Evolutionary conservation across 2,888 invertebrate genomes (phyloP).

Genomic region (Pyrrhia umbra): DNA sequence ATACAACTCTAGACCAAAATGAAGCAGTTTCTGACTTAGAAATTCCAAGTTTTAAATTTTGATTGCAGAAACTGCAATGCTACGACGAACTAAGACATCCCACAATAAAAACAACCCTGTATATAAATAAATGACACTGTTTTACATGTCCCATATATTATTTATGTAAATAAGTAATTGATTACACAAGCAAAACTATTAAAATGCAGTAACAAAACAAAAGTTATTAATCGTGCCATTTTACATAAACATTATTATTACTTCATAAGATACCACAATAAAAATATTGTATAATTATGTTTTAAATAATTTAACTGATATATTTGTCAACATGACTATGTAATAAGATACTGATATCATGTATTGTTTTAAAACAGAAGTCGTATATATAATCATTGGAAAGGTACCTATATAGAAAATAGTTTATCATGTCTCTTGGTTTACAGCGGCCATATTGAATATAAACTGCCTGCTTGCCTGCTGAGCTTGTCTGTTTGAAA

Average conservation of each 20-base stretch:
- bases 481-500: no score
- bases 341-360: constrained; percentile 7
- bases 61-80: no score
- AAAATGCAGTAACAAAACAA: neutral
- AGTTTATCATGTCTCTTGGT: no score
- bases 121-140: neutral
- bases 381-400: no score
- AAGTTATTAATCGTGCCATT: neutral
- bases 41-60: no score
- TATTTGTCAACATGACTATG: constrained; percentile 23
- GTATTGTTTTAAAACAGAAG: constrained; percentile 4
- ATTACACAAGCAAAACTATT: neutral
- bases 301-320: constrained; percentile 21
- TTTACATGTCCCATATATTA: neutral
- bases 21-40: no score
- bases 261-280: constrained; percentile 12
- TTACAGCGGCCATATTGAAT: no score
- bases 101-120: no score
- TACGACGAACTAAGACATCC: no score
- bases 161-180: neutral
- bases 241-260: constrained; percentile 30
- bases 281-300: constrained; percentile 33
- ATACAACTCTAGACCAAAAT: no score
- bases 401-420: neutral
- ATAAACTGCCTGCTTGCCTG: no score